Base-by-base conservation (phyloP, 2,888 invertebrate species). In the Eupithecia tripunctaria region DNA sequence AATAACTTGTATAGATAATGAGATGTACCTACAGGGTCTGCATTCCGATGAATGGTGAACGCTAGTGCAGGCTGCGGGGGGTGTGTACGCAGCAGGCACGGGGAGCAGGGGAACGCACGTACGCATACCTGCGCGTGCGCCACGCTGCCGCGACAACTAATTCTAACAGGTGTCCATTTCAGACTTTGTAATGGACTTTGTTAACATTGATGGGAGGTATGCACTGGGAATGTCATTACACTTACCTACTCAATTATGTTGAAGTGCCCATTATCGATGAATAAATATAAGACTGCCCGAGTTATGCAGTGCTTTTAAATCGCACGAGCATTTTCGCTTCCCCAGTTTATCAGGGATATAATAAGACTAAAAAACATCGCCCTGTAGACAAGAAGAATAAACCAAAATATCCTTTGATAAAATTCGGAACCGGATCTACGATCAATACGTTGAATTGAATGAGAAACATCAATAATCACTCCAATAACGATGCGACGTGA, bases 41-140 rank as follows among this genome's bases (percentile, higher is more conserved):
- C 92, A 92, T 92, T 92, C 91, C 91, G 82, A 90, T 91, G 89
- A 91, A 91, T 90, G 89, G 88, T 87, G 86, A 82, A 82, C 82
- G 85, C 80, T 75, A 75, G 75, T 79, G 80, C 78, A 77, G 79
- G 78, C 73, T 68, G 78, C 72, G 71, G 76, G 75, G 71, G 76
- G 74, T 79, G 76, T 76, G 77, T 71, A 63, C 76, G 80, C 78
- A 78, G 68, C 62, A 63, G 59, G 78, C 77, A 79, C 73, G 77
- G 70, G 75, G 75, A 73, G 47, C 10, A 68, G 36, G 76, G 76
- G 76, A 60, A 76, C 81, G 80, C 83, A 81, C 83, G 85, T 84
- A 86, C 88, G 88, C 89, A 91, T 92, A 89, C 91, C 91, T 89
- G 89, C 91, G 92, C 91, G 91, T 91, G 90, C 89, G 88, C 84